Evolutionary conservation across 2,113 vertebrate species (phyloP), one percentile per base, ranked within the genome.

Genomic region (Oxyura jamaicensis): DNA sequence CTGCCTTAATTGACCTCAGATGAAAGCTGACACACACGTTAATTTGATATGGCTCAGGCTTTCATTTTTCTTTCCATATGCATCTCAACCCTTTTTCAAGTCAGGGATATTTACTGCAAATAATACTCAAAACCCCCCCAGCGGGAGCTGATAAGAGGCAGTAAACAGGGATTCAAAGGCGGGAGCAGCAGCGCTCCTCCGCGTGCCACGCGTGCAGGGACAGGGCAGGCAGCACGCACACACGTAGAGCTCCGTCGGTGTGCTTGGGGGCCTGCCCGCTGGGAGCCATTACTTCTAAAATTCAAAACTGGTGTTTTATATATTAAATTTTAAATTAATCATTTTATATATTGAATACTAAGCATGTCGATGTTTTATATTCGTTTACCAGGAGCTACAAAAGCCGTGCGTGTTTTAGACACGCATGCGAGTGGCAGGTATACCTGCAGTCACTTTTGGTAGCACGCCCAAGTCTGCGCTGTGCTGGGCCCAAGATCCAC

Each of bases 101-200:
- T 13, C 33, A 5, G 62, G 48, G 39, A 16, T 88, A 67, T 93
- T 90, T 93, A 90, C 71, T 82, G 65, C 52, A 91, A 95, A 95
- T 68, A 91, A 8, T 8, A 62, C n/a, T 63, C 8, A 7, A 44
- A 78, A 75, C 73, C 56, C 4, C 23, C 52, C 48, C 16, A 42
- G 17, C 18, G 25, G 66, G 77, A 88, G 62, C 50, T 52, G 50
- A n/a, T 84, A 56, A 86, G 73, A 67, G 66, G 29, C 6, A 35
- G 28, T 86, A 88, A 94, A 86, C 19, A 90, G 19, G 71, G 52
- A 77, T 55, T 86, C 73, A 82, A 92, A 92, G 80, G 60, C 80
- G 55, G 5, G 0, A 13, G 48, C 48, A 50, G 50, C 46, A 48
- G 46, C 46, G 20, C 46, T 48, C 46, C 46, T 48, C 46, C 46